phyloP scores from a whole-genome alignment of 2,888 invertebrate genomes.

The Adelognathus sp. region DNA sequence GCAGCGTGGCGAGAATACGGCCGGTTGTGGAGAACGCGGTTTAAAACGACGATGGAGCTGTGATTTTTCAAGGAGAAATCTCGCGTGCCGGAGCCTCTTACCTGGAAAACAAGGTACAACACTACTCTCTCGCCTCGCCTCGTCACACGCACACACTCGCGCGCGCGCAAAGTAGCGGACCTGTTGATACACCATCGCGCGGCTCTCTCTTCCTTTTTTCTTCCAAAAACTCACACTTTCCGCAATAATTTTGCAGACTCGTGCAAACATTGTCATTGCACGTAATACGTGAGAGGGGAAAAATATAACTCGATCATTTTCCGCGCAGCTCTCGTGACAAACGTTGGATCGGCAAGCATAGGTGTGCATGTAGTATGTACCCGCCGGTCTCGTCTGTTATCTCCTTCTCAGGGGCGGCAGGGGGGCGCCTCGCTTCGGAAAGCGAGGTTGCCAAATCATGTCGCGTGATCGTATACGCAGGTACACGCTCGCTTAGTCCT shows the following conservation, averaged over 20 bases:
- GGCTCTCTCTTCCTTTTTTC: conserved; percentile 29
- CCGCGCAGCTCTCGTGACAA: neutral
- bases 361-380: conserved; percentile 45
- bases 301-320: neutral
- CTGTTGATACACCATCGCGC: conserved; percentile 62
- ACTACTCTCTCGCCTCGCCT: neutral
- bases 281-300: too few species aligned
- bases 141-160: neutral
- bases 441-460: conserved; percentile 62
- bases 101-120: conserved; percentile 59
- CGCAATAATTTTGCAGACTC: neutral
- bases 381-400: conserved; percentile 13
- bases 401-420: conserved; percentile 3
- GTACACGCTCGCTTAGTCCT: conserved; percentile 7
- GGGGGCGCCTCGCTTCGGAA: conserved; percentile 38
- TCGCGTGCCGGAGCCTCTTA: conserved; percentile 49
- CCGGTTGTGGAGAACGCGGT: conserved; percentile 39
- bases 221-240: neutral
- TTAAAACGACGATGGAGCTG: conserved; percentile 52
- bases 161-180: conserved; percentile 56
- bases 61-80: conserved; percentile 63
- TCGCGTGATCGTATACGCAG: conserved; percentile 32
- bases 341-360: conserved; percentile 45
- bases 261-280: neutral
- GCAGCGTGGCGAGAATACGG: conserved; percentile 37